phyloP scores from a whole-genome alignment of 2,113 vertebrate species.

The Cebus imitator region DNA sequence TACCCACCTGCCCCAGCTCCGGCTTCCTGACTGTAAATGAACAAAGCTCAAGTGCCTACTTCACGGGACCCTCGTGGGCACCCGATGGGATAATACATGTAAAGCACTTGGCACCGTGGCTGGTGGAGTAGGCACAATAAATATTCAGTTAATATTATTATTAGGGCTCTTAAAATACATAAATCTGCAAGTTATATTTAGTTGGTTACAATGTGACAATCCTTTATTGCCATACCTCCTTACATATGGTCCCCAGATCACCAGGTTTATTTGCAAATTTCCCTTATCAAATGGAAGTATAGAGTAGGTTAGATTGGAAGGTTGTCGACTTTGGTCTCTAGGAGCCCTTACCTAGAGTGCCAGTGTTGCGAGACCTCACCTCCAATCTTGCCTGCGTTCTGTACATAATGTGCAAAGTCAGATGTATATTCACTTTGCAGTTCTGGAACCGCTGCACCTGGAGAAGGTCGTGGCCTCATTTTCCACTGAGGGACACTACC shows the following conservation, averaged over 20 bases:
- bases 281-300: background rate
- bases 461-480: background rate
- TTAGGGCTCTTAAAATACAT: background rate
- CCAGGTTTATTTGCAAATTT: background rate
- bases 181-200: background rate
- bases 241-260: background rate
- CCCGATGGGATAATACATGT: accelerated
- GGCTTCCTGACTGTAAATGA: background rate
- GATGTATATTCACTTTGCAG: background rate
- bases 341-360: accelerated
- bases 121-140: background rate
- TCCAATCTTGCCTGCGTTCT: background rate
- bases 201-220: background rate
- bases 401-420: background rate
- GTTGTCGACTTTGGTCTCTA: background rate
- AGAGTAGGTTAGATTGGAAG: background rate
- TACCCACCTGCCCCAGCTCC: background rate
- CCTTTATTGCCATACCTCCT: background rate
- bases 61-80: background rate
- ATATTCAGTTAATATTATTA: background rate
- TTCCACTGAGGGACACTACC: background rate
- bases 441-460: background rate
- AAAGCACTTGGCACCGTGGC: background rate
- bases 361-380: background rate
- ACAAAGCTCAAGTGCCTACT: accelerated